Percentiles rank a stretch among this genome's conserved stretches.
phyloP scores from a whole-genome alignment of 1,140 invertebrate species.

The Phthorimaea operculella region DNA sequence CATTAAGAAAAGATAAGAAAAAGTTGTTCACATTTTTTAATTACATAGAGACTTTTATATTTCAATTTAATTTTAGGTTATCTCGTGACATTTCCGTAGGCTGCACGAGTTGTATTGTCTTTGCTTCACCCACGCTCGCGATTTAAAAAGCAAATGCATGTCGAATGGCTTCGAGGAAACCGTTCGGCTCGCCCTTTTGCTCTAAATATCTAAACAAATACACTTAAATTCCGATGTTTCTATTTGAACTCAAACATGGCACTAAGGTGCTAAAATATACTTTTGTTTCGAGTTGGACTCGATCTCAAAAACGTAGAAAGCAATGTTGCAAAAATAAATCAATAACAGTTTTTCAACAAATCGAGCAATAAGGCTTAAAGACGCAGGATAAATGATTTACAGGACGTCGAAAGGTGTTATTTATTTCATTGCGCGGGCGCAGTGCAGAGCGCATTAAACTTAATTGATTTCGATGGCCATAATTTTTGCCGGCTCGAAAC shows the following conservation, averaged over 20 bases:
- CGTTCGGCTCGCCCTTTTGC: neutral
- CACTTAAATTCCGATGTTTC: too few relatives aligned
- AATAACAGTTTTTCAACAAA: neutral
- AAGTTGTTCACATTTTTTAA: neutral
- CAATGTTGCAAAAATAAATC: neutral
- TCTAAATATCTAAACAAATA: neutral
- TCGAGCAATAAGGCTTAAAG: neutral
- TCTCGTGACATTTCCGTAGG: neutral
- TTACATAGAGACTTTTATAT: neutral
- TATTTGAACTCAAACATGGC: too few relatives aligned
- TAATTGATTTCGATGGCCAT: slow-evolving; percentile 41
- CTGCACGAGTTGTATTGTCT: neutral
- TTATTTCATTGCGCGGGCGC: slow-evolving; percentile 16
- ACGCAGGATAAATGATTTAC: slow-evolving; percentile 30
- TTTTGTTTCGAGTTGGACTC: too few relatives aligned
- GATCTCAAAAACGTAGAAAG: too few relatives aligned
- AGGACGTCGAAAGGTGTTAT: slow-evolving; percentile 29
- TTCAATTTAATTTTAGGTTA: neutral
- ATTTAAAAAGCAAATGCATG: slow-evolving; percentile 11
- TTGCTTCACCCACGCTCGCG: slow-evolving; percentile 6
- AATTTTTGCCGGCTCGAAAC: slow-evolving; percentile 22
- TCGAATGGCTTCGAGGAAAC: neutral
- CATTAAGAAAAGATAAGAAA: neutral
- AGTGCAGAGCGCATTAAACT: slow-evolving; percentile 20
- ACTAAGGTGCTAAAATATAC: too few relatives aligned